phyloP scores from a whole-genome alignment of 2,113 vertebrate genomes.

The Apodemus speciosus region DNA sequence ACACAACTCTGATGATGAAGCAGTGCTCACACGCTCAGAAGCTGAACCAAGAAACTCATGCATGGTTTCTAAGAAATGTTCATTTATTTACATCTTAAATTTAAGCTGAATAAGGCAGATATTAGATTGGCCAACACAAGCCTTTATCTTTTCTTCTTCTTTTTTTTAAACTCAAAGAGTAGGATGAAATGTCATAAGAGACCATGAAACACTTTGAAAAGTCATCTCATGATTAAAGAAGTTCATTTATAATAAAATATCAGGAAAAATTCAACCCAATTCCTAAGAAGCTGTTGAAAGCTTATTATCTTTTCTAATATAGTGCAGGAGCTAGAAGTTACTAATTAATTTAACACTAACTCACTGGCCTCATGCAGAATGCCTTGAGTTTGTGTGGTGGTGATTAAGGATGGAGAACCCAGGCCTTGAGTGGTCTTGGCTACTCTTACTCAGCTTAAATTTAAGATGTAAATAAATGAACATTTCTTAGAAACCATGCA shows the following conservation, averaged over 20 bases:
- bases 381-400: not conserved
- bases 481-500: not conserved
- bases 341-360: not conserved
- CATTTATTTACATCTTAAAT: conserved; percentile 14
- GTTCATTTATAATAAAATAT: conserved; percentile 26
- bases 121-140: not conserved
- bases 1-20: not conserved
- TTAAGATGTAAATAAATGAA: conserved; percentile 4
- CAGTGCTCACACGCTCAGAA: not conserved
- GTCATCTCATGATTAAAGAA: conserved; percentile 27
- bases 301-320: not conserved
- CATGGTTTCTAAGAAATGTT: not conserved
- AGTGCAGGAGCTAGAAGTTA: not conserved
- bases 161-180: not conserved
- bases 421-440: not conserved
- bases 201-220: not conserved
- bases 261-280: not conserved
- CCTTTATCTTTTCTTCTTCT: not conserved
- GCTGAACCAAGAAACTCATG: not conserved
- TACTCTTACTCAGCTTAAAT: not conserved
- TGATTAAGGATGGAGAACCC: not conserved
- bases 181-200: not conserved
- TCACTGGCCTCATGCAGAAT: not conserved
- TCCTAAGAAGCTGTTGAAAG: not conserved
- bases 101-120: not conserved